A percentile compares a stretch with the other conserved stretches of the same genome.
These are phyloP conservation scores for Amphiduros pacificus DNA, from an alignment of 2,888 invertebrate species.

Conservation along the genomic window DNA sequence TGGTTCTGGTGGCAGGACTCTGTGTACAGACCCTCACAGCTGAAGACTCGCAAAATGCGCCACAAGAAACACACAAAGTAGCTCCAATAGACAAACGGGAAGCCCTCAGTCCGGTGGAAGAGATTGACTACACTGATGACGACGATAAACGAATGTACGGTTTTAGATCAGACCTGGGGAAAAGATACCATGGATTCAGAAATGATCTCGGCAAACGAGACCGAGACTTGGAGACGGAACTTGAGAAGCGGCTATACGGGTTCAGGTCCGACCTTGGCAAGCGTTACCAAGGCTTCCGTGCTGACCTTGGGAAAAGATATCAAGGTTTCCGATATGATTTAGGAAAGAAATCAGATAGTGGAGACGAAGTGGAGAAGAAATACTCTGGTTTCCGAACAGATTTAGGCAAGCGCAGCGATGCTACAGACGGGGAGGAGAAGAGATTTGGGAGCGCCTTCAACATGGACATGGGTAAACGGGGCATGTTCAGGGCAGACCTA, in stretches of 20 bases:
- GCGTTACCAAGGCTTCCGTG: neutral
- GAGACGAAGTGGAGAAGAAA: neutral
- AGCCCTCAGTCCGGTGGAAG: too few relatives aligned
- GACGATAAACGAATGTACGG: slow-evolving; percentile 9
- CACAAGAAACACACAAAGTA: too few relatives aligned
- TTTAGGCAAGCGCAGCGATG: slow-evolving; percentile 7
- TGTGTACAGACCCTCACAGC: too few relatives aligned
- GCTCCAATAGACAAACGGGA: too few relatives aligned
- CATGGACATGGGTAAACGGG: slow-evolving; percentile 12
- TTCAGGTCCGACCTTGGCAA: slow-evolving; percentile 16
- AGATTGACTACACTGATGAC: slow-evolving; percentile 8
- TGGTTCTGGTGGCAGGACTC: too few relatives aligned
- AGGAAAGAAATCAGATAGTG: neutral
- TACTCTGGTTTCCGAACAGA: slow-evolving; percentile 6
- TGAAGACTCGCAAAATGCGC: too few relatives aligned
- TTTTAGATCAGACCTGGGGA: slow-evolving; percentile 15
- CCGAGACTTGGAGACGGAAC: slow-evolving; percentile 6
- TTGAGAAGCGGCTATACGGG: slow-evolving; percentile 2
- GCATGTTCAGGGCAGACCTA: slow-evolving; percentile 11
- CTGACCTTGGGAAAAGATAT: slow-evolving; percentile 11
- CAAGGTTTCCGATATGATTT: neutral
- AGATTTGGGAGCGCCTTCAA: slow-evolving; percentile 5
- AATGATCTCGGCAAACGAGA: slow-evolving; percentile 4
- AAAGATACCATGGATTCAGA: slow-evolving; percentile 5
- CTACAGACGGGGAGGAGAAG: neutral